A percentile compares a stretch with the other conserved stretches of the same genome.
These are phyloP conservation scores for Papilio elwesi DNA, from an alignment of 2,888 invertebrate genomes.

Conservation along the genomic window DNA sequence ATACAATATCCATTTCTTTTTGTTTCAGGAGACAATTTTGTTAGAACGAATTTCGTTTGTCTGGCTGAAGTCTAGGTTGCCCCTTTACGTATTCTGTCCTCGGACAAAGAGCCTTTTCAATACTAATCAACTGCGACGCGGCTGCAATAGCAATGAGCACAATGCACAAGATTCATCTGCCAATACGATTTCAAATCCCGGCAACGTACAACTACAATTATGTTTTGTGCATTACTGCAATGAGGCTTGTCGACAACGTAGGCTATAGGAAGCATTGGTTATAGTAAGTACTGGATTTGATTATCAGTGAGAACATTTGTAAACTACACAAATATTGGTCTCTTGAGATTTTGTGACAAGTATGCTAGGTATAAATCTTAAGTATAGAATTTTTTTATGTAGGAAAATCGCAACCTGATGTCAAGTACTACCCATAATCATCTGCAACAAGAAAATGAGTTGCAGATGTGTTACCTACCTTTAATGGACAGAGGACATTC, in stretches of 20 bases:
- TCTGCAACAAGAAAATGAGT: too few species aligned
- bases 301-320: not conserved
- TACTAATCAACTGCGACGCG: conserved; percentile 41
- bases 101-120: conserved; percentile 41
- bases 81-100: conserved; percentile 36
- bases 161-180: conserved; percentile 40
- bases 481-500: too few species aligned
- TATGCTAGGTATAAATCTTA: too few species aligned
- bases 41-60: conserved; percentile 36
- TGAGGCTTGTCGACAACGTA: conserved; percentile 9
- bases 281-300: not conserved
- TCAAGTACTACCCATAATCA: too few species aligned
- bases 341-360: too few species aligned
- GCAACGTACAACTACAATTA: conserved; percentile 30
- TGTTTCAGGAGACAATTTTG: conserved; percentile 36
- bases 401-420: too few species aligned
- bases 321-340: too few species aligned
- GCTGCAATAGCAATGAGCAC: conserved; percentile 38
- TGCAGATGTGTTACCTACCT: too few species aligned
- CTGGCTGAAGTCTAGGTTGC: conserved; percentile 35
- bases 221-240: conserved; percentile 28
- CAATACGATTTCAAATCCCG: conserved; percentile 35
- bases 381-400: too few species aligned
- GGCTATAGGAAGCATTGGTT: not conserved
- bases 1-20: conserved; percentile 37